Conservation (phyloP, 1,140 invertebrate genomes). For the Pseudachorutes palmiensis region DNA sequence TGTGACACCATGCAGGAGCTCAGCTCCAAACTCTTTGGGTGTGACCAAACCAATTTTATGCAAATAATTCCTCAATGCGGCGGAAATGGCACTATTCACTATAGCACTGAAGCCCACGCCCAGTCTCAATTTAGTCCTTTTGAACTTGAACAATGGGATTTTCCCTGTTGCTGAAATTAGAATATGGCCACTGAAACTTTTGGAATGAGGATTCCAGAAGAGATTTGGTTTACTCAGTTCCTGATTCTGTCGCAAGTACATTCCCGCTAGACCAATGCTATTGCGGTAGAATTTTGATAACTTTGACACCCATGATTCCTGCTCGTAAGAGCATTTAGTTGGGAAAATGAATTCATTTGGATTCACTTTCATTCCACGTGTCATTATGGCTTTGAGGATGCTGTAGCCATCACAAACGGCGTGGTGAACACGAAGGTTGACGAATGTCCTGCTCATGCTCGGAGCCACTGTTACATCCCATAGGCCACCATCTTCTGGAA, state of each 20-base stretch:
- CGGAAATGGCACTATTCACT: not conserved
- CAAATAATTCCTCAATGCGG: not conserved
- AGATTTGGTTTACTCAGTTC: not conserved
- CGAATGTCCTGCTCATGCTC: not conserved
- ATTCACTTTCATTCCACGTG: not conserved
- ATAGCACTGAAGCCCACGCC: not conserved
- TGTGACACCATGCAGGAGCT: not conserved
- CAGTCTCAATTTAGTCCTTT: not conserved
- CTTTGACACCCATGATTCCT: not conserved
- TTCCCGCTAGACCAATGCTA: not conserved
- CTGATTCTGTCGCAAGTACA: not conserved
- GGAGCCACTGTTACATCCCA: not conserved
- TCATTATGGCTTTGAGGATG: conserved; percentile 7
- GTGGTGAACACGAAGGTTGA: not conserved
- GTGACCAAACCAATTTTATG: not conserved
- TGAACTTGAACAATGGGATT: not conserved
- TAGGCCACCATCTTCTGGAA: not conserved
- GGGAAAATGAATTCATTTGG: conserved; percentile 4
- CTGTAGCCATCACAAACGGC: conserved; percentile 1
- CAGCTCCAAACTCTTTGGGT: not conserved
- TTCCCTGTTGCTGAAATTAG: not conserved
- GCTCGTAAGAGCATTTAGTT: not conserved
- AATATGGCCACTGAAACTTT: not conserved
- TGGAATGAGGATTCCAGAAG: not conserved
- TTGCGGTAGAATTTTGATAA: not conserved